Percentiles rank a stretch among this genome's conserved stretches.
Evolutionary conservation across 2,113 vertebrate species (phyloP).

Genomic region (Ceyx melanurus): DNA sequence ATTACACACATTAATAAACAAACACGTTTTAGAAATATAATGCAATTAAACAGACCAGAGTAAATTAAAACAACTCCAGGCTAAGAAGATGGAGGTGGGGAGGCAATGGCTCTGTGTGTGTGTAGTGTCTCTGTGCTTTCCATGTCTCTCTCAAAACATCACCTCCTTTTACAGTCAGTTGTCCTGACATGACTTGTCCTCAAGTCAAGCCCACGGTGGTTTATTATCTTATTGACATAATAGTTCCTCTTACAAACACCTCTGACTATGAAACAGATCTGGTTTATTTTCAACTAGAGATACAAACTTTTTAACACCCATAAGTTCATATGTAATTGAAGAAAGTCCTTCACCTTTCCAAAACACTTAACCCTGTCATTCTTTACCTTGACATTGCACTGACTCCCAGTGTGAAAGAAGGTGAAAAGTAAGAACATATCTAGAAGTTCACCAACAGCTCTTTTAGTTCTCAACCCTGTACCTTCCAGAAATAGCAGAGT

Average conservation of each 20-base stretch:
- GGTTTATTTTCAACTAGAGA: not conserved
- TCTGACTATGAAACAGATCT: not conserved
- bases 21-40: not conserved
- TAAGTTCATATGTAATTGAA: not conserved
- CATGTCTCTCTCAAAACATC: not conserved
- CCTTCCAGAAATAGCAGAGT: not conserved
- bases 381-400: not conserved
- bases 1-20: not conserved
- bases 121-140: not conserved
- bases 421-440: not conserved
- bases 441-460: not conserved
- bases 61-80: not conserved
- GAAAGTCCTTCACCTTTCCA: not conserved
- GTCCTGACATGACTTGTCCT: not conserved
- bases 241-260: not conserved
- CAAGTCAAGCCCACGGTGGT: not conserved
- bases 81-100: not conserved
- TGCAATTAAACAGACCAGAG: not conserved
- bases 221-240: slow-evolving; percentile 4
- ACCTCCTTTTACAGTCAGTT: not conserved
- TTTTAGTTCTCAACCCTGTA: not conserved
- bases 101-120: too few species aligned
- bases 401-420: not conserved
- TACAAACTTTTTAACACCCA: not conserved
- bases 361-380: not conserved